A percentile compares a stretch with the other conserved stretches of the same genome.
Conservation (phyloP, 2,888 invertebrate genomes). For the Hirtodrosophila confusa region DNA sequence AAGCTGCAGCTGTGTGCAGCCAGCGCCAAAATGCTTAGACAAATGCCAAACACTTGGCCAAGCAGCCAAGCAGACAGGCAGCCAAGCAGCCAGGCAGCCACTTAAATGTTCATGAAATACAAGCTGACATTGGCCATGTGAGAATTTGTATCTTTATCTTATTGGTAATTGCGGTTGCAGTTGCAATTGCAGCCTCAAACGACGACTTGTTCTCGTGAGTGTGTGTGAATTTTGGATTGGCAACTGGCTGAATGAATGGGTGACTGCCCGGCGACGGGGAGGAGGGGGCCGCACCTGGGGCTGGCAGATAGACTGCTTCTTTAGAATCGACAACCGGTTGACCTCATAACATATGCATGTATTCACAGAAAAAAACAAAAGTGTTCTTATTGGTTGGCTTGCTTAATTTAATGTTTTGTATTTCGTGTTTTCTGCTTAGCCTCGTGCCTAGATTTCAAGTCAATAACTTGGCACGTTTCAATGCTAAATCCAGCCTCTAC, state of each 20-base stretch:
- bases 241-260: conserved; percentile 10
- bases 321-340: conserved; percentile 70
- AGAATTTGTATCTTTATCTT: conserved; percentile 17
- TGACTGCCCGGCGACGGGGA: conserved; percentile 13
- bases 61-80: not conserved
- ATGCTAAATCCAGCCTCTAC: conserved; percentile 66
- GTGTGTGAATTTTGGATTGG: conserved; percentile 26
- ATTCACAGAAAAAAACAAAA: conserved; percentile 33
- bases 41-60: conserved; percentile 8
- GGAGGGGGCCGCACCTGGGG: not conserved
- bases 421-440: conserved; percentile 34
- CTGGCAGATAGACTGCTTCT: conserved; percentile 49
- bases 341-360: conserved; percentile 71
- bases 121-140: conserved; percentile 45
- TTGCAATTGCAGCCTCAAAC: conserved; percentile 16
- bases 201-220: conserved; percentile 21
- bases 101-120: conserved; percentile 27
- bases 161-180: conserved; percentile 39
- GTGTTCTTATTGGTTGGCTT: conserved; percentile 55
- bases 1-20: conserved; percentile 19
- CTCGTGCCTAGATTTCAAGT: conserved; percentile 47
- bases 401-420: not conserved
- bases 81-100: conserved; percentile 10
- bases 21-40: conserved; percentile 3
- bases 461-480: conserved; percentile 64